Conservation (phyloP, 2,797 vertebrate species). For the Phalloptychus januarius region DNA sequence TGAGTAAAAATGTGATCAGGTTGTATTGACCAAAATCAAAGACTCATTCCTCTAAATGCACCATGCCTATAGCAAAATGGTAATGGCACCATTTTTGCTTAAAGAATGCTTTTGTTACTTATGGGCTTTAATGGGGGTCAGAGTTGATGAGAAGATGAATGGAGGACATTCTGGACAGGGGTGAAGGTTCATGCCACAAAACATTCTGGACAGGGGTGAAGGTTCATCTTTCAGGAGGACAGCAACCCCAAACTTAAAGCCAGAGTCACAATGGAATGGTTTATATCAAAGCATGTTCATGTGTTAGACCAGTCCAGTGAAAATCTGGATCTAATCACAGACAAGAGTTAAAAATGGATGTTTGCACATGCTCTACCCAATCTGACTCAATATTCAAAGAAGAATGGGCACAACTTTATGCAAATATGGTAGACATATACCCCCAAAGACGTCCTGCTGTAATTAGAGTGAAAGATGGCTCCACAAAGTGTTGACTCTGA, state of each 20-base stretch:
- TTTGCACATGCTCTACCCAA: not conserved
- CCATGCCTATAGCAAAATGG: not conserved
- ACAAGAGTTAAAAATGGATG: not conserved
- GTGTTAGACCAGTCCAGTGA: not conserved
- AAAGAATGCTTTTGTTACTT: not conserved
- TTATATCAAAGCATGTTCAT: not conserved
- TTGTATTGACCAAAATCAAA: not conserved
- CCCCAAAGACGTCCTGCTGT: not conserved
- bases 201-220: not conserved
- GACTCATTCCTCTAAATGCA: not conserved
- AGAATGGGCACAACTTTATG: not conserved
- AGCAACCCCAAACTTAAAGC: not conserved
- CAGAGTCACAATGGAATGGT: not conserved
- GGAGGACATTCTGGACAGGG: not conserved
- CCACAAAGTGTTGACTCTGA: not conserved
- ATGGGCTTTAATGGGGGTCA: not conserved
- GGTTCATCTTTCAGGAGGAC: not conserved
- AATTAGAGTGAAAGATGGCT: not conserved
- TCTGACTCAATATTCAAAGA: not conserved
- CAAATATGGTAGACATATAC: not conserved
- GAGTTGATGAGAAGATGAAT: not conserved
- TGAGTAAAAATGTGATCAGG: not conserved
- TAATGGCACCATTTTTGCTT: not conserved
- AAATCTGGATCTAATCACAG: not conserved
- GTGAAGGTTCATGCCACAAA: not conserved